phyloP scores from a whole-genome alignment of 1,140 invertebrate species.

The Lucilia sericata region DNA sequence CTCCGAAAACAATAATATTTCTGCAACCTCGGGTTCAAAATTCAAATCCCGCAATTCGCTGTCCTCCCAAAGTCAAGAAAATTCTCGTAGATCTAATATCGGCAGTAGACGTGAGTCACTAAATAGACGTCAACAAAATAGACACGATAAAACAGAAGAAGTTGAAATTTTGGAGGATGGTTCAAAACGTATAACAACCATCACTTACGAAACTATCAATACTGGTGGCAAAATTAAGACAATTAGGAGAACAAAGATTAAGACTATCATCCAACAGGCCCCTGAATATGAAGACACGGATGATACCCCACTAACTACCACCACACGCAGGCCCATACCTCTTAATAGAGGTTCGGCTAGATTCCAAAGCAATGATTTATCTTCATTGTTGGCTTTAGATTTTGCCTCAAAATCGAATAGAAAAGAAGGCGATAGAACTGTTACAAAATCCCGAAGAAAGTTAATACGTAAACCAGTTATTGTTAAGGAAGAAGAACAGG shows the following conservation, averaged over 20 bases:
- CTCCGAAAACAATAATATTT: neutral
- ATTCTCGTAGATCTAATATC: neutral
- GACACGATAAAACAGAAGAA: neutral
- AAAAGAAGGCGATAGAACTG: conserved; percentile 45
- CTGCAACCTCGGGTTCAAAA: neutral
- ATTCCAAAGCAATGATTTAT: conserved; percentile 62
- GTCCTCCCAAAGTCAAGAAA: neutral
- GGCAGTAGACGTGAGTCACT: neutral
- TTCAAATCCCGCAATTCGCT: neutral
- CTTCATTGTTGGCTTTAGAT: conserved; percentile 60
- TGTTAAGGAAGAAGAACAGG: conserved; percentile 55
- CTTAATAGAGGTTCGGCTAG: conserved; percentile 58
- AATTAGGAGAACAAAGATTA: conserved; percentile 57
- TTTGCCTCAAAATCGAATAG: conserved; percentile 50
- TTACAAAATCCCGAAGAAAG: conserved; percentile 53
- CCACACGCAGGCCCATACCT: conserved; percentile 53
- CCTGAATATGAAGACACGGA: conserved; percentile 59
- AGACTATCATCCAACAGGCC: conserved; percentile 56
- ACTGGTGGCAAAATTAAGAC: conserved; percentile 52
- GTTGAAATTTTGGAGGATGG: conserved; percentile 25
- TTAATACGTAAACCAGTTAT: conserved; percentile 58
- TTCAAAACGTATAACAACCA: conserved; percentile 52
- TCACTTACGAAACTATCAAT: conserved; percentile 54
- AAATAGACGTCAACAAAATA: neutral
- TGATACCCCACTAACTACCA: conserved; percentile 49